phyloP scores from a whole-genome alignment of 1,140 invertebrate species.

The Drosophila willistoni region DNA sequence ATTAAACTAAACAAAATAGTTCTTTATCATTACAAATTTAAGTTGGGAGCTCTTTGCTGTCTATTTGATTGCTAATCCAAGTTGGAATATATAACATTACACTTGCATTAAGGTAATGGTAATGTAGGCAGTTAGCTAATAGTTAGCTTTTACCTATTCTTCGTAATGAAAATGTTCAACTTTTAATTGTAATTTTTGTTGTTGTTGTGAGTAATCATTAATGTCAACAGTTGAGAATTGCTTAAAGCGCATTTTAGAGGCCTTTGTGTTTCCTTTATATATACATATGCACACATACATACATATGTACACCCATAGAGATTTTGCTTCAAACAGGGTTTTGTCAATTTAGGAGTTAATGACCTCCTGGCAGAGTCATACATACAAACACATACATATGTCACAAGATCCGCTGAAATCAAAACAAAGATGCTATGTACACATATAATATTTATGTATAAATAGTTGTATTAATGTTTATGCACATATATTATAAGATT shows the following conservation, averaged over 20 bases:
- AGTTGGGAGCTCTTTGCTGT: too few species aligned
- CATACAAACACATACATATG: not conserved
- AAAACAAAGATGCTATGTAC: not conserved
- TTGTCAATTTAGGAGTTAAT: slow-evolving; percentile 30
- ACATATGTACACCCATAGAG: not conserved
- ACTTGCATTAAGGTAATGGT: slow-evolving; percentile 2
- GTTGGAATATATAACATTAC: not conserved
- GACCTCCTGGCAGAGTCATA: slow-evolving; percentile 25
- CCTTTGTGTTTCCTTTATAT: slow-evolving; percentile 31
- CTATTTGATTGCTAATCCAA: not conserved
- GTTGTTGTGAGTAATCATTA: slow-evolving; percentile 33
- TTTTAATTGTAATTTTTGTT: slow-evolving; percentile 28
- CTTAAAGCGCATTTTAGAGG: slow-evolving; percentile 34
- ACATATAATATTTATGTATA: not conserved
- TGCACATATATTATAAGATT: not conserved
- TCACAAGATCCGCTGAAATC: slow-evolving; percentile 12
- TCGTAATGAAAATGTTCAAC: not conserved
- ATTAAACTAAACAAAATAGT: too few species aligned
- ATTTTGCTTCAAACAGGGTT: too few species aligned
- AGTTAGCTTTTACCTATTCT: too few species aligned
- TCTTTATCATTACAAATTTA: too few species aligned
- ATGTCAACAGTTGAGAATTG: slow-evolving; percentile 5
- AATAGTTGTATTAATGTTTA: slow-evolving; percentile 15
- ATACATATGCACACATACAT: too few species aligned
- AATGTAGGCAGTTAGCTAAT: too few species aligned